Conservation (phyloP, 2,888 invertebrate species). For the Synergus laeviventris region DNA sequence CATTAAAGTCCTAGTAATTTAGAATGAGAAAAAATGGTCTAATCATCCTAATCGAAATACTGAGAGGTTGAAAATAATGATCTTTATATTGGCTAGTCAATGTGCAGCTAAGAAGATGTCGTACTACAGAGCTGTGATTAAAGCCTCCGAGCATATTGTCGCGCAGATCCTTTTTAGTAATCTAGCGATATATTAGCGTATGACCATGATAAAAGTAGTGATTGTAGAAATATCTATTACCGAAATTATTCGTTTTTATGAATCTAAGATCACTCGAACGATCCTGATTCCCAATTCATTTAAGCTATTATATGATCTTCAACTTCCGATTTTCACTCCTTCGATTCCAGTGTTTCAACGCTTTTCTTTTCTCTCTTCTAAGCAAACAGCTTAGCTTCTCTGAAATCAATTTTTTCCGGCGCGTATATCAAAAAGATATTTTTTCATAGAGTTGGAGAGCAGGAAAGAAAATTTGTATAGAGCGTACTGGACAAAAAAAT, state of each 20-base stretch:
- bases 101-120: constrained; percentile 72
- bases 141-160: constrained; percentile 73
- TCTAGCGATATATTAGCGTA: constrained; percentile 57
- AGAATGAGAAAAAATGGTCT: neutral
- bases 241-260: constrained; percentile 41
- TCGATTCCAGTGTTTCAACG: constrained; percentile 32
- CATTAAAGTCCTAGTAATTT: no score
- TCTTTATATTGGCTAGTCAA: constrained; percentile 74
- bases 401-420: constrained; percentile 13
- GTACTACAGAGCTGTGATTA: constrained; percentile 74
- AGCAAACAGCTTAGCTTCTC: neutral
- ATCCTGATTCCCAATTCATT: constrained; percentile 34
- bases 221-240: constrained; percentile 16
- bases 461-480: constrained; percentile 48
- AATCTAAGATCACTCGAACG: constrained; percentile 42
- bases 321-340: constrained; percentile 31
- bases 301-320: constrained; percentile 9
- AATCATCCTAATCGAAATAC: constrained; percentile 24
- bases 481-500: constrained; percentile 54
- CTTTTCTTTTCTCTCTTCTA: constrained; percentile 28
- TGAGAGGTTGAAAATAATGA: constrained; percentile 60
- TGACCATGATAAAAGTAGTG: constrained; percentile 46
- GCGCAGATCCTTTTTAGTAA: constrained; percentile 70
- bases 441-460: constrained; percentile 48
- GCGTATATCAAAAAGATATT: constrained; percentile 47